phyloP scores from a whole-genome alignment of 1,140 invertebrate species.

The Zophobas atratus region DNA sequence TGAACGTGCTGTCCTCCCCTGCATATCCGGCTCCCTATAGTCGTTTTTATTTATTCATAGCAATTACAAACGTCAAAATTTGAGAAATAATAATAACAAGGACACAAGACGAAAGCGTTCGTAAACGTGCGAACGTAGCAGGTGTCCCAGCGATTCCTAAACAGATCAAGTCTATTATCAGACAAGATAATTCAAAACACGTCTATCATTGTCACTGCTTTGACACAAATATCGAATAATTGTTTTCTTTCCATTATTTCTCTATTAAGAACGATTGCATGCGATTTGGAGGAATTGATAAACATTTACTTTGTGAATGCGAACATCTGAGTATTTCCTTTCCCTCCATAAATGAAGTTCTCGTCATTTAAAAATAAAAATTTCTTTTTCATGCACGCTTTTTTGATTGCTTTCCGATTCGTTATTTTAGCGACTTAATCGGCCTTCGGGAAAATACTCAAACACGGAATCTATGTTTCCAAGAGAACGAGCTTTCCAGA shows the following conservation, averaged over 20 bases:
- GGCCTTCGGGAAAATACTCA: not conserved
- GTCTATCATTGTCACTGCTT: conserved; percentile 59
- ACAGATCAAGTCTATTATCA: conserved; percentile 55
- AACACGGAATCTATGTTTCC: not conserved
- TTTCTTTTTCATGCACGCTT: not conserved
- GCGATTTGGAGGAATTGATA: conserved; percentile 53
- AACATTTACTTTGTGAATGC: conserved; percentile 50
- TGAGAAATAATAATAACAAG: conserved; percentile 50
- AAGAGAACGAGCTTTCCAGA: not conserved
- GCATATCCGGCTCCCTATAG: not conserved
- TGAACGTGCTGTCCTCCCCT: conserved; percentile 17
- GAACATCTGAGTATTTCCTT: conserved; percentile 37
- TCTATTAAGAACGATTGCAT: conserved; percentile 55
- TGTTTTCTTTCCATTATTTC: conserved; percentile 58
- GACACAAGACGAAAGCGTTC: conserved; percentile 34
- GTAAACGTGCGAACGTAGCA: conserved; percentile 53
- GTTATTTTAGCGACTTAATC: conserved; percentile 1
- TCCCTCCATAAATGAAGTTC: conserved; percentile 1
- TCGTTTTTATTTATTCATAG: conserved; percentile 49
- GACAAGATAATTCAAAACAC: conserved; percentile 58
- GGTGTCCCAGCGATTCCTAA: conserved; percentile 49
- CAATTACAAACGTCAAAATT: conserved; percentile 51
- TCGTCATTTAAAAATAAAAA: not conserved
- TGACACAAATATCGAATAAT: conserved; percentile 58
- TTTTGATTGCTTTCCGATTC: not conserved